phyloP scores from a whole-genome alignment of 2,888 invertebrate species.

The Schizaphis graminum region DNA sequence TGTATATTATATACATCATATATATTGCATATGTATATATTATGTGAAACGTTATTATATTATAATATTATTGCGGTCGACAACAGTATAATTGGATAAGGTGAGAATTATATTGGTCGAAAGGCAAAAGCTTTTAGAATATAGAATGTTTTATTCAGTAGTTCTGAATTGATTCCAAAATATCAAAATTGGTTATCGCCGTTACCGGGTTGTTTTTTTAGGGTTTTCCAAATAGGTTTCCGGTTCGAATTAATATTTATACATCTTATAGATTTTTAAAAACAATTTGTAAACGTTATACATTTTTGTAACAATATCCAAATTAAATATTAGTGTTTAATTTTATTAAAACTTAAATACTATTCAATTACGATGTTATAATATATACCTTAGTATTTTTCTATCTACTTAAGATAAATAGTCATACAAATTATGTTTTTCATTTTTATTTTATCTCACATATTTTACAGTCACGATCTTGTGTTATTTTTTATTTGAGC shows the following conservation, averaged over 20 bases:
- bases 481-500: not conserved
- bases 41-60: not conserved
- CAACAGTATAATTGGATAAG: not conserved
- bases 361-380: not conserved
- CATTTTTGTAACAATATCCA: not conserved
- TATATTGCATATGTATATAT: too few relatives aligned
- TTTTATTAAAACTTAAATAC: not conserved
- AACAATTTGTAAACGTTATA: not conserved
- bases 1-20: too few relatives aligned
- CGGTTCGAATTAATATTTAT: not conserved
- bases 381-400: too few relatives aligned
- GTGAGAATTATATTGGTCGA: not conserved
- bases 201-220: not conserved
- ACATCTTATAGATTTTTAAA: not conserved
- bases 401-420: not conserved
- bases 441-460: not conserved
- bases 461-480: not conserved
- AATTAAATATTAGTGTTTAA: not conserved
- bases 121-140: not conserved
- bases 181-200: not conserved
- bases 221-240: not conserved
- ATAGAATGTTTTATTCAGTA: not conserved
- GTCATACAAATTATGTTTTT: not conserved
- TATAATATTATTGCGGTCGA: not conserved
- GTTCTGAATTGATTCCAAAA: not conserved